Percentiles rank a stretch among this genome's conserved stretches.
Conservation (phyloP, 2,113 vertebrate species). For the Engraulis encrasicolus region DNA sequence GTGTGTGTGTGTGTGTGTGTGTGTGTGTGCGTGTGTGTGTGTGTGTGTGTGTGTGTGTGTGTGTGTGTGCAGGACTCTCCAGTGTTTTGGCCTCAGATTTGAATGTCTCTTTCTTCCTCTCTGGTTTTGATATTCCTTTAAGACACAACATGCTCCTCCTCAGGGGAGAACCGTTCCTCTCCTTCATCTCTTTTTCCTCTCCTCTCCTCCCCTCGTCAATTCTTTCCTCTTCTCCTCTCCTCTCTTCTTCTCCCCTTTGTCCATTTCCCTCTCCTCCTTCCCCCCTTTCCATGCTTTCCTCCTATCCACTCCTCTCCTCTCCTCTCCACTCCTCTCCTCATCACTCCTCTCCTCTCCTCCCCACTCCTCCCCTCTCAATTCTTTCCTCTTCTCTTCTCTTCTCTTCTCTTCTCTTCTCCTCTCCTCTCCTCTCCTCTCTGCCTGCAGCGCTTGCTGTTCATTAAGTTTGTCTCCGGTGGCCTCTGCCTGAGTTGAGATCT, state of each 20-base stretch:
- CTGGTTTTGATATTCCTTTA: neutral
- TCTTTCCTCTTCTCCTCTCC: neutral
- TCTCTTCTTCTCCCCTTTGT: constrained; percentile 37
- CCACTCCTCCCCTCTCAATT: constrained; percentile 40
- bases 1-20: too few species aligned
- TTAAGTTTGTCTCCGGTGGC: neutral
- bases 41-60: too few species aligned
- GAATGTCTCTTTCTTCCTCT: neutral
- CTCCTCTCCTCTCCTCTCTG: neutral
- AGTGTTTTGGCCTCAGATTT: neutral
- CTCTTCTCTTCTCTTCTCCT: neutral
- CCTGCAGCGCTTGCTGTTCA: neutral
- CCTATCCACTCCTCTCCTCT: neutral
- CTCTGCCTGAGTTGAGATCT: neutral
- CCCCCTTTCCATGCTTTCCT: neutral
- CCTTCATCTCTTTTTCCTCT: constrained; percentile 20
- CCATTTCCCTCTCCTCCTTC: constrained; percentile 17
- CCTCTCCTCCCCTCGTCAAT: neutral
- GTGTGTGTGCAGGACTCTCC: too few species aligned
- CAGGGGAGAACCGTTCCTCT: constrained; percentile 19
- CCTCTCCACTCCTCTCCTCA: neutral
- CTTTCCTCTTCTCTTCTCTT: constrained; percentile 16
- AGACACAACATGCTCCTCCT: neutral
- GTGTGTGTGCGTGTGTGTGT: too few species aligned
- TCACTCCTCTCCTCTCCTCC: constrained; percentile 38